Evolutionary conservation across 2,888 invertebrate genomes (phyloP), one percentile per base, ranked within the genome.

Genomic region (Leptinotarsa juncta): DNA sequence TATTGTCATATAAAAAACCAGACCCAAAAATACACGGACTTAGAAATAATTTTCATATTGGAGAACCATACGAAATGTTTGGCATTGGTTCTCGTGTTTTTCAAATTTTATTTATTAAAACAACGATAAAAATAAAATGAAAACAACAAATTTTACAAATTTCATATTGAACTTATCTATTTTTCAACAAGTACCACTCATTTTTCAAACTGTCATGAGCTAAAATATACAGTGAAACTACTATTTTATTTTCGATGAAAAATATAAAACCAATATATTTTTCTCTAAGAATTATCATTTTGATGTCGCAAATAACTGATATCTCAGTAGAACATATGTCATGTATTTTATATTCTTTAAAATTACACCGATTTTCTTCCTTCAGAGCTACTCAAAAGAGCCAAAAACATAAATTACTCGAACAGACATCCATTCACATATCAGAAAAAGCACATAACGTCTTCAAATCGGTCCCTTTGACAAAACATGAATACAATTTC

Each of bases 401-500:
- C 67, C 73, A 69, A 73, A 74, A 75, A 73, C 76, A 78, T 78
- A 78, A 78, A 78, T 78, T 73, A 76, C 71, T 65, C 49, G 73
- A 65, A 69, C 72, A 78, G 70, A 72, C 71, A 75, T 67, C 75
- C 75, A 72, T 78, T 78, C 78, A 73, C 66, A 51, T 67, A 72
- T 65, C 49, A 68, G 72, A 68, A 49, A 42, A 66, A 57, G 69
- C 71, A 42, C n/a, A 69, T 69, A 69, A 69, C 60, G 69, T 69
- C 73, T 60, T 65, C 62, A 76, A 76, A 76, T 76, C 76, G 77
- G 78, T 78, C 77, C 80, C 78, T 82, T 81, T 82, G 81, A 80
- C 76, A 71, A 42, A 70, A 76, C 77, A n/a, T 77, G 76, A 81
- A 81, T 82, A 78, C 81, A 82, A 82, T 81, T 82, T 82, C 78